phyloP scores from a whole-genome alignment of 2,797 vertebrate genomes.

The Helicolenus hilgendorfi region DNA sequence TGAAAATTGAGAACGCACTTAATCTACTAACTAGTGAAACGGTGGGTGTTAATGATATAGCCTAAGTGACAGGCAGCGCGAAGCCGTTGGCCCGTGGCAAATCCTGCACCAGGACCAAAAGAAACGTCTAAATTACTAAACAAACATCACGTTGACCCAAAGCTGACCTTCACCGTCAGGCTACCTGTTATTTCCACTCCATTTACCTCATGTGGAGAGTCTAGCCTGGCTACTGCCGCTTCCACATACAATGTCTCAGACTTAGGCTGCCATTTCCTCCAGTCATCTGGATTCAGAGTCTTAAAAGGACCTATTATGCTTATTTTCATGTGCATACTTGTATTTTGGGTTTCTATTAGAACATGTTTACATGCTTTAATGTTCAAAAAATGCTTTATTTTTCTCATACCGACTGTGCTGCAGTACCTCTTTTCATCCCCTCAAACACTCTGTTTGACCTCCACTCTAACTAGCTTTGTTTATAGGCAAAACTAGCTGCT shows the following conservation, averaged over 20 bases:
- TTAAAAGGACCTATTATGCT: neutral
- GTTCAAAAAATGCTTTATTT: neutral
- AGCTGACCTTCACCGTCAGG: neutral
- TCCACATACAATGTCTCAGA: neutral
- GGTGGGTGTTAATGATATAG: neutral
- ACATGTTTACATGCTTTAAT: neutral
- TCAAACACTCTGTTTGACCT: too few relatives aligned
- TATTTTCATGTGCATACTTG: neutral
- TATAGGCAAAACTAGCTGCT: neutral
- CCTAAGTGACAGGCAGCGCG: neutral
- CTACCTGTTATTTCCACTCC: constrained; percentile 14
- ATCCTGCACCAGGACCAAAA: neutral
- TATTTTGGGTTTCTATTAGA: too few relatives aligned
- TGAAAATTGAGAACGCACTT: neutral
- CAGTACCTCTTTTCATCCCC: too few relatives aligned
- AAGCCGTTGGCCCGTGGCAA: neutral
- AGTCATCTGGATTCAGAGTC: neutral
- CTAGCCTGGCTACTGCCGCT: neutral
- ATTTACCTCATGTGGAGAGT: constrained; percentile 11
- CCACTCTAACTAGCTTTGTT: neutral
- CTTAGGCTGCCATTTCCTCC: neutral
- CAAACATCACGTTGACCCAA: neutral
- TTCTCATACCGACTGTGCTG: neutral
- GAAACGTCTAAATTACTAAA: neutral
- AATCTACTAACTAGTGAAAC: neutral